Conservation (phyloP, 1,140 invertebrate genomes). For the Leucophenga varia region DNA sequence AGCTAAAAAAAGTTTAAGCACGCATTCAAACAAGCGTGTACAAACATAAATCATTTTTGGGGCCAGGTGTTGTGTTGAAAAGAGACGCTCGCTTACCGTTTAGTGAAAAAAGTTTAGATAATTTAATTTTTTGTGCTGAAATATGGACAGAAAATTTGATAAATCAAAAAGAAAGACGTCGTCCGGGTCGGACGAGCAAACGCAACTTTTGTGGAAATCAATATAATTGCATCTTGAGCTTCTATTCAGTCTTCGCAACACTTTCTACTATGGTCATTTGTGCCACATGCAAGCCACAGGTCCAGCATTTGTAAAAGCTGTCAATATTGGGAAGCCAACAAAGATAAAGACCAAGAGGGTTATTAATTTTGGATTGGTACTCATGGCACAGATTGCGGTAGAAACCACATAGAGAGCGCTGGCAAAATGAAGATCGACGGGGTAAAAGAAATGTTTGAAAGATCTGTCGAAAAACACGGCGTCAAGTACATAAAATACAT, state of each 20-base stretch:
- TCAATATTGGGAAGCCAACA: neutral
- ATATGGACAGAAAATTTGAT: neutral
- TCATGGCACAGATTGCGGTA: neutral
- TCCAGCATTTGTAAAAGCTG: neutral
- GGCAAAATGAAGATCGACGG: neutral
- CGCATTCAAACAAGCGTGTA: neutral
- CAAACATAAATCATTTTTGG: neutral
- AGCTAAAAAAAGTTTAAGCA: neutral
- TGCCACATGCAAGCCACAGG: neutral
- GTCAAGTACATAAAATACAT: slow-evolving; percentile 29
- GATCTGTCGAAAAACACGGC: slow-evolving; percentile 18
- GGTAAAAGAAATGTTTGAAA: neutral
- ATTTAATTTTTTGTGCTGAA: neutral
- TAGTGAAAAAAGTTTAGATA: neutral
- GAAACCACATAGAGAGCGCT: neutral
- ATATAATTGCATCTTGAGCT: neutral
- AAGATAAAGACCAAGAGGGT: neutral
- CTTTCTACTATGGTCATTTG: no score
- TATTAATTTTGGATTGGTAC: neutral
- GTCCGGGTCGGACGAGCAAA: neutral
- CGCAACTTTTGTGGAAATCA: neutral
- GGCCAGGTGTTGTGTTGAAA: neutral
- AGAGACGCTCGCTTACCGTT: neutral
- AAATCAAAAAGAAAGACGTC: neutral
- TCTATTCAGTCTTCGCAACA: neutral